Percentiles rank a stretch among this genome's conserved stretches.
Evolutionary conservation across 2,113 vertebrate species (phyloP).

Genomic region (Urocolius indicus): DNA sequence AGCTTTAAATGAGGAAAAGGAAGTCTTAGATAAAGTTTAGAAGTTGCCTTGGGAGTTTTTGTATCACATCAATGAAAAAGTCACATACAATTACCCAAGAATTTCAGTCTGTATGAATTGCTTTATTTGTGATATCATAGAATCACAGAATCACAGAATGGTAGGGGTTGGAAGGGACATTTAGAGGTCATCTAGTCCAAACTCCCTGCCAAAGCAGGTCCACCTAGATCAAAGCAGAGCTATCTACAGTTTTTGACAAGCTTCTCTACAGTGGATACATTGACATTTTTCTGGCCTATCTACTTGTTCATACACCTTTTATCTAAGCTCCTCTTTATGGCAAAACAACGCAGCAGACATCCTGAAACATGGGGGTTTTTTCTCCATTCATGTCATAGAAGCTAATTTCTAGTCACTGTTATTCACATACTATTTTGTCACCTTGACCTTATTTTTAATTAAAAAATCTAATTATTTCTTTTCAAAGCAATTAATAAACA

Average conservation of each 20-base stretch:
- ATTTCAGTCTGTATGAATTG: slow-evolving; percentile 26
- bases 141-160: no score
- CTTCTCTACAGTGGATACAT: background rate
- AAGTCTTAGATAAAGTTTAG: slow-evolving; percentile 75
- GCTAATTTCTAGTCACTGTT: background rate
- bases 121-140: slow-evolving; percentile 42
- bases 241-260: slow-evolving; percentile 38
- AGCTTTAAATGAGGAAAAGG: slow-evolving; percentile 75
- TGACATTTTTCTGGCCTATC: background rate
- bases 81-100: slow-evolving; percentile 42
- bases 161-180: no score
- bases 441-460: background rate
- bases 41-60: slow-evolving; percentile 64
- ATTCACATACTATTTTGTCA: background rate
- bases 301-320: background rate
- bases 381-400: background rate
- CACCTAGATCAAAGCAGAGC: background rate
- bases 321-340: background rate
- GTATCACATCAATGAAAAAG: slow-evolving; percentile 59
- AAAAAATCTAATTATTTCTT: background rate
- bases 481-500: background rate
- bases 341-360: background rate
- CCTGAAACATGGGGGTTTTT: background rate
- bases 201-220: no score
- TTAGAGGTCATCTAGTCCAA: no score